phyloP scores from a whole-genome alignment of 2,888 invertebrate species.

The Dioctria rufipes region DNA sequence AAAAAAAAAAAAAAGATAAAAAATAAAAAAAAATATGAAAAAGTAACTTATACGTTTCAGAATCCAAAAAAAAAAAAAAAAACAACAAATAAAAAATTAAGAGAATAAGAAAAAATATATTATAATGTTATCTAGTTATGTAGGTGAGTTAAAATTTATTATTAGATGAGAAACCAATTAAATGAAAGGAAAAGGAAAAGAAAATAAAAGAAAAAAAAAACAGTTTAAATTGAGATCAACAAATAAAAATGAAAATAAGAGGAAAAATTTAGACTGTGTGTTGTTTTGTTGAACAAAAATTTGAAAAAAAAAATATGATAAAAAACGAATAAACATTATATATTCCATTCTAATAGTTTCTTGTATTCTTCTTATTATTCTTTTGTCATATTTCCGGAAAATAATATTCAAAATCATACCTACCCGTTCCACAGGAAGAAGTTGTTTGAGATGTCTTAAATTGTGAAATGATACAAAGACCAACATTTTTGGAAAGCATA shows the following conservation, averaged over 20 bases:
- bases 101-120: constrained; percentile 63
- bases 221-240: constrained; percentile 63
- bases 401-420: not conserved
- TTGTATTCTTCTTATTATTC: not conserved
- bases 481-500: too few relatives aligned
- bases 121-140: constrained; percentile 70
- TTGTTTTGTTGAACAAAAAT: constrained; percentile 64
- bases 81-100: constrained; percentile 60
- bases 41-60: constrained; percentile 60
- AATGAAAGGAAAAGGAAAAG: constrained; percentile 59
- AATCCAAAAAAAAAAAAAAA: constrained; percentile 62
- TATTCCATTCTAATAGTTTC: constrained; percentile 59
- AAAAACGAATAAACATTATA: constrained; percentile 59
- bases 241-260: constrained; percentile 61
- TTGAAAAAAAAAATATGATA: constrained; percentile 58
- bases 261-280: constrained; percentile 67
- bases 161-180: constrained; percentile 62
- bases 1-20: constrained; percentile 55
- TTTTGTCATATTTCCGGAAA: not conserved
- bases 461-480: too few relatives aligned
- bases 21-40: constrained; percentile 61
- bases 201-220: constrained; percentile 51
- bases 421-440: not conserved
- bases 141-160: constrained; percentile 68
- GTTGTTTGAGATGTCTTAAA: too few relatives aligned